Base-by-base conservation (phyloP, 2,888 invertebrate genomes). In the Candidula unifasciata region DNA sequence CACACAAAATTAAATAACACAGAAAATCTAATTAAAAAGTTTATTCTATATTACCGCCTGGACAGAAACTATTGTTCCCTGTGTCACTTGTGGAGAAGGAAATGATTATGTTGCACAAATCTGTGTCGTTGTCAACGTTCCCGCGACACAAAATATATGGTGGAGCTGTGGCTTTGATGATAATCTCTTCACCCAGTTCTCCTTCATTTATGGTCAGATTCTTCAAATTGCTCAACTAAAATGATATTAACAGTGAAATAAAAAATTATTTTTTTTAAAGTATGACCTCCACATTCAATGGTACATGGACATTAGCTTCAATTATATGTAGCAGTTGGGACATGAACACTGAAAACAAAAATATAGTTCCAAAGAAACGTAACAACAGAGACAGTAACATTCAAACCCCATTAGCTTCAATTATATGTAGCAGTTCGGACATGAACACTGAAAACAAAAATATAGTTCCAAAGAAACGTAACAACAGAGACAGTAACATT, bases 71-170 rank as follows among this genome's bases (percentile, higher is more conserved):
- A 24, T 13, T 18, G 0, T 21, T 16, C 33, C 71, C 73, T 27
- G 13, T 52, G 30, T 80, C 80, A 60, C 10, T 35, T 18, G 54
- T 77, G 35, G 85, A 77, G 52, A 80, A 66, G 24, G 33, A 54
- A 2, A 87, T 16, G 5, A 69, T 24, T 8, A 86, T 81, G 13
- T 68, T 27, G 30, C 86, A 86, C 5, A 77, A 16, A 54, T 85
- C 83, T 5, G 83, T 85, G n/a, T 74, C 52, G n/a, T 16, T 44
- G 0, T 21, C 52, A n/a, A 87, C 52, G 57, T 84, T 80, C 54
- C 84, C 84, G 64, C 86, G 74, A 78, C 89, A 89, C 21, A 89
- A 69, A 60, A 88, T 82, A 52, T 86, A 87, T 5, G 87, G 87
- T 30, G 89, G 88, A 21, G 87, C 86, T 18, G 86, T 85, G 57